These are phyloP conservation scores for Aricia artaxerxes DNA, from an alignment of 2,888 invertebrate genomes.

Conservation along the genomic window DNA sequence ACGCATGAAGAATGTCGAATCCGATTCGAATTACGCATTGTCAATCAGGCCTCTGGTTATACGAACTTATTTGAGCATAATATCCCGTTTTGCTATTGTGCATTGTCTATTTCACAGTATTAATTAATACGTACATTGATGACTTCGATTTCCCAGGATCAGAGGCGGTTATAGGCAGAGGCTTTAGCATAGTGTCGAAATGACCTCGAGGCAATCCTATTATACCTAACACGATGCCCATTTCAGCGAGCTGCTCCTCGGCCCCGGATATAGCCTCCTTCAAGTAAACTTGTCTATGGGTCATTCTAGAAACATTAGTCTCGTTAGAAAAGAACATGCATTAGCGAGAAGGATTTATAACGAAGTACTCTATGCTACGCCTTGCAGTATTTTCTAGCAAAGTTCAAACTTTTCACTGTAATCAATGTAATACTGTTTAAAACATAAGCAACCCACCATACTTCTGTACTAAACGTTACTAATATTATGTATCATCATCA, in stretches of 20 bases:
- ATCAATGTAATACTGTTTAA: no score
- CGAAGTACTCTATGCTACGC: not conserved
- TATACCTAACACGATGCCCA: constrained; percentile 79
- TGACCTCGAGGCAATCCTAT: constrained; percentile 77
- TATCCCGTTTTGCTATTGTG: not conserved
- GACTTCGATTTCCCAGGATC: constrained; percentile 55
- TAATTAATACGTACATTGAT: constrained; percentile 48
- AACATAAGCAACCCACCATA: no score
- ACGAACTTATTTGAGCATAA: not conserved
- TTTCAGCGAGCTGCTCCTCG: constrained; percentile 72
- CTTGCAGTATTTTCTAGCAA: no score
- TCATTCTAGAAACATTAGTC: constrained; percentile 40
- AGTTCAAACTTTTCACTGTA: no score
- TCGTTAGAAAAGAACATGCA: not conserved
- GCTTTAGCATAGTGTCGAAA: constrained; percentile 80
- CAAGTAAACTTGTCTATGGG: constrained; percentile 73
- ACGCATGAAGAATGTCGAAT: not conserved
- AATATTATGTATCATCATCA: no score
- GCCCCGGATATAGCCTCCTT: constrained; percentile 75
- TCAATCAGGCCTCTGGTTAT: not conserved
- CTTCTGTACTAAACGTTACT: no score
- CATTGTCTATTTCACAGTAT: not conserved
- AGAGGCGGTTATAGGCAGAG: constrained; percentile 46
- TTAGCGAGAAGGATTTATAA: not conserved
- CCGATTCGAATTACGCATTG: not conserved